Percentiles rank a stretch among this genome's conserved stretches.
Evolutionary conservation across 2,113 vertebrate species (phyloP).

Genomic region (Psilopsiagon aurifrons): DNA sequence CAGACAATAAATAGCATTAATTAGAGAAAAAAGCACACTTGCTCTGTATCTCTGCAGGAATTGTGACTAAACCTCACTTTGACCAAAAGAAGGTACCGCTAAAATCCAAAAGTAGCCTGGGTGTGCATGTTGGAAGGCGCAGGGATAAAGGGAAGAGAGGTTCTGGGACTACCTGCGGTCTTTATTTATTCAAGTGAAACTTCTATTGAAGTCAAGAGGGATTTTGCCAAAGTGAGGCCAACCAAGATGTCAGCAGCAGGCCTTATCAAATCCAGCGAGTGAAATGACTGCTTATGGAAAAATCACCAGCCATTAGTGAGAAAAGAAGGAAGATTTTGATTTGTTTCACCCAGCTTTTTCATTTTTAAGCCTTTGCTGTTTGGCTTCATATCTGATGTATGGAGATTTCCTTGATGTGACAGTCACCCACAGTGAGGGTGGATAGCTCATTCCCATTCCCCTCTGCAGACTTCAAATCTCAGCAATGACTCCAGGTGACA

Average conservation of each 20-base stretch:
- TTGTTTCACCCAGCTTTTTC: not conserved
- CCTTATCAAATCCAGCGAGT: not conserved
- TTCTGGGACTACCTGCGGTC: not conserved
- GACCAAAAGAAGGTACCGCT: not conserved
- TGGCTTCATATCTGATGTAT: not conserved
- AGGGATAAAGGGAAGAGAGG: not conserved
- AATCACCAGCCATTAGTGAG: not conserved
- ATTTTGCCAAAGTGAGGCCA: not conserved
- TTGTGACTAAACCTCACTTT: not conserved
- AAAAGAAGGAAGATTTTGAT: not conserved
- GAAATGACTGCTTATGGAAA: not conserved
- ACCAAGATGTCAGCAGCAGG: not conserved
- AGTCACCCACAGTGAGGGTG: not conserved
- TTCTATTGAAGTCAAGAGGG: not conserved
- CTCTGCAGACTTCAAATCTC: not conserved
- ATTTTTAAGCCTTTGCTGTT: constrained; percentile 10
- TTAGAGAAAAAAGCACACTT: not conserved
- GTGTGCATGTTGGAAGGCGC: not conserved
- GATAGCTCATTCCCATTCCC: not conserved
- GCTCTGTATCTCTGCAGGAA: not conserved
- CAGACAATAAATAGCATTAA: constrained; percentile 25
- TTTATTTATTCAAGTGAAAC: not conserved
- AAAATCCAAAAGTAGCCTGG: not conserved
- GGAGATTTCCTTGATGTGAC: constrained; percentile 33
- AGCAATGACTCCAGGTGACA: not conserved